These are phyloP conservation scores for Drosophila willistoni DNA, from an alignment of 1,140 invertebrate species.

Conservation along the genomic window DNA sequence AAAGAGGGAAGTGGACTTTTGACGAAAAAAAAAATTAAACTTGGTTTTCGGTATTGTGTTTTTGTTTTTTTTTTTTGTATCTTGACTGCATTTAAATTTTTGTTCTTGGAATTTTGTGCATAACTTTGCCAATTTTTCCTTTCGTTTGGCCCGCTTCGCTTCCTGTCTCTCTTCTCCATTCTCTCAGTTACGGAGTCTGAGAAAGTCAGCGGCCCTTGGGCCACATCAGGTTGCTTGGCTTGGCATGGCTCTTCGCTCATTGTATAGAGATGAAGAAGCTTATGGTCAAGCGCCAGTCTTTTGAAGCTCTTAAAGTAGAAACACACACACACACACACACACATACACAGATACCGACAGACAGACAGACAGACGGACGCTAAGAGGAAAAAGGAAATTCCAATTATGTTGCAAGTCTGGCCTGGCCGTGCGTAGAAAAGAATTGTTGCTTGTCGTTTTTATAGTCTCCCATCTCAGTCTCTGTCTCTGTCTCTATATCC, in stretches of 20 bases:
- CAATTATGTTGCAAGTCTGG: slow-evolving; percentile 79
- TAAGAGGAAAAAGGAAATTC: slow-evolving; percentile 76
- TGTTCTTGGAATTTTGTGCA: slow-evolving; percentile 9
- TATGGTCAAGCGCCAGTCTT: slow-evolving; percentile 60
- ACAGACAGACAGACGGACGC: slow-evolving; percentile 18
- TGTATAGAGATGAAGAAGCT: slow-evolving; percentile 36
- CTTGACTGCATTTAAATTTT: slow-evolving; percentile 10
- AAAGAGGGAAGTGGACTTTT: too few species aligned
- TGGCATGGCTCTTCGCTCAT: slow-evolving; percentile 17
- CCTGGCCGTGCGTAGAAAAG: slow-evolving; percentile 75
- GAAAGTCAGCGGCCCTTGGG: slow-evolving; percentile 20
- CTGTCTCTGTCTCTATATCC: neutral
- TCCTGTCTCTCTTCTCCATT: neutral
- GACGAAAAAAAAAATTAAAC: neutral
- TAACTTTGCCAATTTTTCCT: slow-evolving; percentile 6
- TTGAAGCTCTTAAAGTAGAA: slow-evolving; percentile 43
- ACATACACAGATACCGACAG: neutral
- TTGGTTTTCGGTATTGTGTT: neutral
- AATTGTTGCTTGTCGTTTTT: slow-evolving; percentile 69
- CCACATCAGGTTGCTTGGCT: slow-evolving; percentile 39
- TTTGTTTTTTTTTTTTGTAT: neutral
- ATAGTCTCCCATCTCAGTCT: slow-evolving; percentile 18
- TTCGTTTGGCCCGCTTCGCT: neutral
- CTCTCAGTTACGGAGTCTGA: neutral
- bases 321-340: slow-evolving; percentile 38